These are phyloP conservation scores for Apaloderma vittatum DNA, from an alignment of 2,113 vertebrate genomes.

Conservation along the genomic window DNA sequence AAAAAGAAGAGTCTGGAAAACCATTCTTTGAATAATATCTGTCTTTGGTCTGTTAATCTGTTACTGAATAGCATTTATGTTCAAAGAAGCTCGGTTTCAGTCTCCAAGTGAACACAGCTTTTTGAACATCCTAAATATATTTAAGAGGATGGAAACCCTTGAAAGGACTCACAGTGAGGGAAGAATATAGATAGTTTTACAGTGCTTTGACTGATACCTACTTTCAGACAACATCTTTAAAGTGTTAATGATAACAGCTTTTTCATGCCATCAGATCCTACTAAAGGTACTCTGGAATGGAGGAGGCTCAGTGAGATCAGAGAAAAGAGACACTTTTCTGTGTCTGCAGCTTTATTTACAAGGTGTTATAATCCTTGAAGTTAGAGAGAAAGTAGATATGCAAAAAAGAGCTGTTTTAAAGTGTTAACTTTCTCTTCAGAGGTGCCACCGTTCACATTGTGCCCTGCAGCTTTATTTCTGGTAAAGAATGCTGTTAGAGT, in stretches of 20 bases:
- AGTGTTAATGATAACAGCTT: background rate
- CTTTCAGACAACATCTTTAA: background rate
- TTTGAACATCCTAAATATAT: conserved; percentile 18
- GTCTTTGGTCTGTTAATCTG: background rate
- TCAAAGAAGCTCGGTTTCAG: background rate
- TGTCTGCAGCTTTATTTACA: conserved; percentile 8
- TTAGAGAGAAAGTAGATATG: background rate
- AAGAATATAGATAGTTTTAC: conserved; percentile 31
- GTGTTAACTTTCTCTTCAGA: background rate
- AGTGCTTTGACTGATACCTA: background rate
- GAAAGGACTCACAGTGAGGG: background rate
- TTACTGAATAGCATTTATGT: background rate
- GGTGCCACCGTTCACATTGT: background rate
- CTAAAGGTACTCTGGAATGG: background rate
- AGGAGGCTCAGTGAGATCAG: background rate
- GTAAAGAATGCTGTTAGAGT: background rate
- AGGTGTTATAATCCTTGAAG: background rate
- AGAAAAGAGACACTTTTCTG: background rate
- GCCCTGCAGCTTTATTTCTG: background rate
- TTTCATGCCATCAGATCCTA: background rate
- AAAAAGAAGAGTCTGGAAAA: background rate
- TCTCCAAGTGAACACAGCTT: background rate
- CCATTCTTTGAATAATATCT: background rate
- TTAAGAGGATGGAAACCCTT: background rate
- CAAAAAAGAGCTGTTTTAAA: conserved; percentile 1